Evolutionary conservation across 2,113 vertebrate species (phyloP).

Genomic region (Spilogale gracilis): DNA sequence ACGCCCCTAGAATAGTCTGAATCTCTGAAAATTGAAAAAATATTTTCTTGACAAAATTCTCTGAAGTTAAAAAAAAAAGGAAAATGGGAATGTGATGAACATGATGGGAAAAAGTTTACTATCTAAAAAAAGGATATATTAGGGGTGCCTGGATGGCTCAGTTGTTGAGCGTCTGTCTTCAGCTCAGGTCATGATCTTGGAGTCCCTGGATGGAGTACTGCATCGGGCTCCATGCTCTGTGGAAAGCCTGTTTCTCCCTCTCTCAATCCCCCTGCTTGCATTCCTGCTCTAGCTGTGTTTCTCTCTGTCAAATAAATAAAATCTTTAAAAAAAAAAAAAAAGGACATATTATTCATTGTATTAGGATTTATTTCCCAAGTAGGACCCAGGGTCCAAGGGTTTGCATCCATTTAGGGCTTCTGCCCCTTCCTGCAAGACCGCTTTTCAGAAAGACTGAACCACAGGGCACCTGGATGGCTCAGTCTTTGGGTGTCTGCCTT

Average conservation of each 20-base stretch:
- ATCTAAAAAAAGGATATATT: not conserved
- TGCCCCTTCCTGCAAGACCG: not conserved
- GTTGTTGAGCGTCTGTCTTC: too few species aligned
- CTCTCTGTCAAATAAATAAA: too few species aligned
- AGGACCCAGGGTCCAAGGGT: not conserved
- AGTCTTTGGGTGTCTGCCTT: too few species aligned
- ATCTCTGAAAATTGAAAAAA: not conserved
- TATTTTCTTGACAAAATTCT: conserved; percentile 19
- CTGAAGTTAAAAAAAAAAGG: not conserved
- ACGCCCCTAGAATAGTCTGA: not conserved
- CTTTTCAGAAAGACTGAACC: not conserved
- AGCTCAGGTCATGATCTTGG: too few species aligned
- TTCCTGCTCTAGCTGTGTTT: too few species aligned
- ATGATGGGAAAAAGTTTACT: conserved; percentile 21
- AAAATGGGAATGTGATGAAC: conserved; percentile 29
- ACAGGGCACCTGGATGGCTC: too few species aligned
- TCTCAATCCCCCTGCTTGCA: too few species aligned
- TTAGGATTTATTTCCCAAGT: not conserved
- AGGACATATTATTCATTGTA: not conserved
- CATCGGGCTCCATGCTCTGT: too few species aligned
- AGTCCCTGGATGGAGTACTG: too few species aligned
- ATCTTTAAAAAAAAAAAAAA: not conserved
- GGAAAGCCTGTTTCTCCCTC: too few species aligned
- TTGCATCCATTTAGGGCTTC: not conserved
- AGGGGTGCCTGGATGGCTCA: too few species aligned